Evolutionary conservation across 2,113 vertebrate species (phyloP), one percentile per base, ranked within the genome.

Genomic region (Macrotus californicus): DNA sequence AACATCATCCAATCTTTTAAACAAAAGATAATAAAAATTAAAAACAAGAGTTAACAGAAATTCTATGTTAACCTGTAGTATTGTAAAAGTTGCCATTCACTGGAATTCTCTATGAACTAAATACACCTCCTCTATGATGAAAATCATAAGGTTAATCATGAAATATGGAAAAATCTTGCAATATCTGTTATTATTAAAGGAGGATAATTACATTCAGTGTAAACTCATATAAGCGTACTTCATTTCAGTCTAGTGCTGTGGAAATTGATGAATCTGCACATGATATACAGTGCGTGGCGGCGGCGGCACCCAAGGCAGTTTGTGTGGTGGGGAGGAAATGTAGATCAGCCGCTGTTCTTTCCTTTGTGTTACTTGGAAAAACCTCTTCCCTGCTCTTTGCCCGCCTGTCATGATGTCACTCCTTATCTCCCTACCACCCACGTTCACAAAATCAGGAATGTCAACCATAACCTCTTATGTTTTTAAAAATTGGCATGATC

Each of bases 1-100:
- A 95, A 52, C 14, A 70, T 13, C 56, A 88, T 19, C 24, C 6
- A 67, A 77, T 75, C 75, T 96, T 87, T 84, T 66, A 95, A 97
- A 93, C 8, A 56, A 93, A 79, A 15, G 21, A 43, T 52, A 95
- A 82, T 64, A 91, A 87, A 72, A 73, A 81, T 80, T 84, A 82
- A 79, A 89, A 75, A 88, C 18, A 8, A 94, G 36, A 76, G 14
- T 70, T 19, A 50, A 46, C 22, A 75, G 29, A 87, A 96, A 26
- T 85, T 72, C 26, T 50, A 5, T 50, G 36, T 36, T 52, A 82
- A 70, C 22, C 15, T 34, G 0, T 16, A 96, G 13, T 34, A 81
- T 12, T 93, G 1, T 39, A 79, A 86, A 67, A 89, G 43, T 24
- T 93, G 43, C 22, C 34, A 26, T 86, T 85, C 93, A 79, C 14